Evolutionary conservation across 2,797 vertebrate species (phyloP), one percentile per base, ranked within the genome.

Genomic region (Coccyzus lansbergi): DNA sequence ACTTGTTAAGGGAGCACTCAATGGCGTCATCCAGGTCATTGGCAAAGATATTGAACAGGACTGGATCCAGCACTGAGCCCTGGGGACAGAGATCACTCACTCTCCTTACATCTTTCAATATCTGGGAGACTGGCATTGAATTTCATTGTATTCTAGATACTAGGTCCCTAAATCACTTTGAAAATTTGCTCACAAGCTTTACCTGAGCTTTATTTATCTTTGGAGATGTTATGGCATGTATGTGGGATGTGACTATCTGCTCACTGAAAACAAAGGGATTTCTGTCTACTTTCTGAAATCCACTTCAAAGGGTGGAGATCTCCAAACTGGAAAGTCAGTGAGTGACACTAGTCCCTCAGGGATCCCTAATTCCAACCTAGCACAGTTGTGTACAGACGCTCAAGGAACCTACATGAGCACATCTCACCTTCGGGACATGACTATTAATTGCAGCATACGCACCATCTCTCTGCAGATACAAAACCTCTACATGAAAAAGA

Each of bases 391-490:
- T 44, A n/a, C n/a, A 67, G 64, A 76, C 15, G n/a, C 19, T 69
- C 84, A 48, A 13, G n/a, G 48, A 82, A 19, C 11, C 22, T 44
- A 7, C 26, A 12, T 6, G 31, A 64, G 7, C 33, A 64, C 31
- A 15, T 15, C 67, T 76, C 79, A 38, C 20, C 55, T 84, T 31
- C 36, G 53, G 26, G 26, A 81, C 53, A 52, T 70, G 34, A 52
- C 44, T 71, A 4, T 34, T 55, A 64, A 51, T 51, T 33, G 12
- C 44, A 68, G 42, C 0, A 0, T 44, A 48, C 4, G 3, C 29
- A 71, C 78, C 85, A 71, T 51, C 55, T 86, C n/a, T 59, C 82
- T 49, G 40, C 70, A 86, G 55, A 29, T 69, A 68, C 19, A 87
- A 81, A 85, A 68, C 25, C 51, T 81, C 62, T 86, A 38, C 80